phyloP scores from a whole-genome alignment of 1,140 invertebrate genomes.

The Papilio dardanus region DNA sequence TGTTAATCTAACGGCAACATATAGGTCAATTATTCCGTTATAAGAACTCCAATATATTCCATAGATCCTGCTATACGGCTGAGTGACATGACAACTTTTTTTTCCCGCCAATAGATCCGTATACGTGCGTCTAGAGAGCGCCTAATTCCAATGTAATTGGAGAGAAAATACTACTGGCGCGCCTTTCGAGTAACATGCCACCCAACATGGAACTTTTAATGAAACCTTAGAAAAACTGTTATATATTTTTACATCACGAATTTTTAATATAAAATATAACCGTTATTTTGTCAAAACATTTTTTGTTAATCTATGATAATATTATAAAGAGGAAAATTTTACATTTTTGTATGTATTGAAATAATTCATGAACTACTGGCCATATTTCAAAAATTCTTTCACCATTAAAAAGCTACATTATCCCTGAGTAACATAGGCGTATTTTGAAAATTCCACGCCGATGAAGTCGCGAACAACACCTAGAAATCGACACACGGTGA shows the following conservation, averaged over 20 bases:
- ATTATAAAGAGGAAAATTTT: too few relatives aligned
- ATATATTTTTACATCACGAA: conserved; percentile 7
- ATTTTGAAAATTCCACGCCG: too few relatives aligned
- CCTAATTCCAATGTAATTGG: conserved; percentile 66
- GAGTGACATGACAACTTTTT: conserved; percentile 53
- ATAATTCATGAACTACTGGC: too few relatives aligned
- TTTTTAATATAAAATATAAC: too few relatives aligned
- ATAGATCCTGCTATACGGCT: conserved; percentile 26
- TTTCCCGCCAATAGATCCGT: conserved; percentile 44
- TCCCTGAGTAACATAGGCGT: too few relatives aligned
- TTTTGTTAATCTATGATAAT: too few relatives aligned
- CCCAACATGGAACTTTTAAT: conserved; percentile 52
- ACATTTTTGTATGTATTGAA: too few relatives aligned
- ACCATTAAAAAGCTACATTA: too few relatives aligned
- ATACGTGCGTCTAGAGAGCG: conserved; percentile 62
- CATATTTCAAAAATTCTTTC: too few relatives aligned
- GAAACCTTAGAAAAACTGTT: conserved; percentile 48
- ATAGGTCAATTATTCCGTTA: conserved; percentile 29
- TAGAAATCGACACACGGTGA: too few relatives aligned
- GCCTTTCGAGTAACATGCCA: conserved; percentile 36
- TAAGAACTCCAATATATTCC: conserved; percentile 24
- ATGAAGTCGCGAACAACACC: too few relatives aligned
- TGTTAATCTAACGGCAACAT: conserved; percentile 25
- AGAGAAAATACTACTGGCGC: conserved; percentile 52
- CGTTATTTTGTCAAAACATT: too few relatives aligned